Conservation (phyloP, 2,797 vertebrate genomes). For the Lepilemur ruficaudatus region DNA sequence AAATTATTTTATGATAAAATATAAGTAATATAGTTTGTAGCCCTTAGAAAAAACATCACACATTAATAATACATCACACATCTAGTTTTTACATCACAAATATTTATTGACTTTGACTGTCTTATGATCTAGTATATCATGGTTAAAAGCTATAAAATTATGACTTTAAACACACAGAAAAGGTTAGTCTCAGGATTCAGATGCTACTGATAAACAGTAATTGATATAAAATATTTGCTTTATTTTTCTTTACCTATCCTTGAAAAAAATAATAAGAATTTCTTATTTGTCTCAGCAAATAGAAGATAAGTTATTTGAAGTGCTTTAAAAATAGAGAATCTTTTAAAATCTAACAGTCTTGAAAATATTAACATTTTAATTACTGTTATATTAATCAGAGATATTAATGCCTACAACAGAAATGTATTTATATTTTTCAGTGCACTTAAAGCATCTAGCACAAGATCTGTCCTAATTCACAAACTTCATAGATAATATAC, state of each 20-base stretch:
- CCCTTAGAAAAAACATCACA: background rate
- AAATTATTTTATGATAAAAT: background rate
- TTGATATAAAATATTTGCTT: background rate
- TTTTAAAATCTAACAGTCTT: background rate
- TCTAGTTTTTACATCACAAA: background rate
- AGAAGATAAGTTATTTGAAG: background rate
- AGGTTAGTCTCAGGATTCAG: background rate
- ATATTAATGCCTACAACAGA: background rate
- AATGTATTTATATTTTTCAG: background rate
- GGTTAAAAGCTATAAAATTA: background rate
- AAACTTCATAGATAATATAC: slow-evolving; percentile 27
- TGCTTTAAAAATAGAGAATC: background rate
- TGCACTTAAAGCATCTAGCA: background rate
- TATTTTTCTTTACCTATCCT: background rate
- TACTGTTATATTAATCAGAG: background rate
- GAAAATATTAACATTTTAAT: slow-evolving; percentile 13
- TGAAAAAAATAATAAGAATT: background rate
- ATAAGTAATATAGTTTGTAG: background rate
- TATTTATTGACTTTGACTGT: background rate
- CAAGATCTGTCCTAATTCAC: background rate
- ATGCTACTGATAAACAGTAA: background rate
- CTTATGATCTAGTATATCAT: background rate
- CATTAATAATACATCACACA: background rate
- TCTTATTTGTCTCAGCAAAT: background rate
- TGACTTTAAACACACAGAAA: background rate